Conservation (phyloP, 2,113 vertebrate genomes). For the Numenius arquata region DNA sequence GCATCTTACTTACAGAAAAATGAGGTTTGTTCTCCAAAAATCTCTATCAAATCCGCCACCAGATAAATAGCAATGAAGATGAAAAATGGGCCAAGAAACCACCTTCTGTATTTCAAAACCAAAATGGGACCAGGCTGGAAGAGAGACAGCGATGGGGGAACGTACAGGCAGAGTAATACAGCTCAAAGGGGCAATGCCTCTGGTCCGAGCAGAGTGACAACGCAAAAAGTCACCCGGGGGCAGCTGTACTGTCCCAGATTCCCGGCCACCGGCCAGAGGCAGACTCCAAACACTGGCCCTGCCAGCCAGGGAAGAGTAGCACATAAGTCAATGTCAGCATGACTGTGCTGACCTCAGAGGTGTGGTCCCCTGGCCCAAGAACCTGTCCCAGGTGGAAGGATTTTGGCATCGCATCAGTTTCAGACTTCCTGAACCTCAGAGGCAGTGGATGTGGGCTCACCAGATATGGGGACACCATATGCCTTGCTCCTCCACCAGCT, state of each 20-base stretch:
- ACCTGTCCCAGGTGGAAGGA: background rate
- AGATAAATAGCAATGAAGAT: background rate
- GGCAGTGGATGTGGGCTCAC: background rate
- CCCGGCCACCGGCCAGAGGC: rapidly evolving
- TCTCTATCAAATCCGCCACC: background rate
- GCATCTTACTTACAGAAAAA: background rate
- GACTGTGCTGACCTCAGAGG: background rate
- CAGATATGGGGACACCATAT: rapidly evolving
- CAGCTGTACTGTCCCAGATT: background rate
- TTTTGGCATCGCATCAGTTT: rapidly evolving
- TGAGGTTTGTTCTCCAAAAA: background rate
- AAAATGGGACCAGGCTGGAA: background rate
- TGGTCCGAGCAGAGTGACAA: background rate
- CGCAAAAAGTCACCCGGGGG: background rate
- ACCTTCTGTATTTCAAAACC: background rate
- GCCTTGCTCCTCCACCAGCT: background rate
- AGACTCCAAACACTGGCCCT: background rate
- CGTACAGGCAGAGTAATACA: too few species aligned
- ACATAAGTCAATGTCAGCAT: background rate
- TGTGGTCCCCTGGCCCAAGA: background rate
- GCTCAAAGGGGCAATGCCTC: background rate
- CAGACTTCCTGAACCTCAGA: background rate
- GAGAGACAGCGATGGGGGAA: background rate
- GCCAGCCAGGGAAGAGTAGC: background rate
- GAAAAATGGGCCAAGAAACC: background rate